Conservation (phyloP, 2,888 invertebrate species). For the Caenorhabditis uteleia region DNA sequence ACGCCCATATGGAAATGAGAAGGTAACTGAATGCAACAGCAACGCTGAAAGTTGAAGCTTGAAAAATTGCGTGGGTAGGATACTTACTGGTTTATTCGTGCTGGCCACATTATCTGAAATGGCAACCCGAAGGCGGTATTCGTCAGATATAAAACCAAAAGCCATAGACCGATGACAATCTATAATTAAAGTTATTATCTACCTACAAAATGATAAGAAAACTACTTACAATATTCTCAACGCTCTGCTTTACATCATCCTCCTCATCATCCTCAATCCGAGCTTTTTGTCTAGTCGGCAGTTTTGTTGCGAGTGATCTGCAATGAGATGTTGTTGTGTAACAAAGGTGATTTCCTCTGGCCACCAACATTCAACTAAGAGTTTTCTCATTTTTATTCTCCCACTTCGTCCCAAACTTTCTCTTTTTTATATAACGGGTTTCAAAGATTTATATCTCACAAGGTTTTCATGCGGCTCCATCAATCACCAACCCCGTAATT, state of each 20-base stretch:
- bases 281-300: constrained; percentile 11
- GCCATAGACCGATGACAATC: constrained; percentile 33
- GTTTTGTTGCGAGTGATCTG: constrained; percentile 29
- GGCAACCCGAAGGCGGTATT: constrained; percentile 31
- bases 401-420: no score
- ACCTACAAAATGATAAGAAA: no score
- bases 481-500: no score
- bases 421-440: no score
- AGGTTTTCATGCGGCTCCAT: no score
- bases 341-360: no score
- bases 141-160: constrained; percentile 25
- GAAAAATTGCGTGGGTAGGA: not conserved
- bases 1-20: constrained; percentile 20
- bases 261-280: constrained; percentile 2
- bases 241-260: constrained; percentile 13
- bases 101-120: constrained; percentile 34
- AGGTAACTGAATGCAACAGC: constrained; percentile 27
- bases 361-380: no score
- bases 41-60: constrained; percentile 15
- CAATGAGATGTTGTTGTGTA: no score
- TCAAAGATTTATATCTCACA: no score
- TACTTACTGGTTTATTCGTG: constrained; percentile 31
- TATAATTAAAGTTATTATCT: constrained; percentile 2
- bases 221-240: constrained; percentile 20
- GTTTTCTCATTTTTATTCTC: no score